These are phyloP conservation scores for Tenrec ecaudatus DNA, from an alignment of 2,113 vertebrate species.

Conservation along the genomic window DNA sequence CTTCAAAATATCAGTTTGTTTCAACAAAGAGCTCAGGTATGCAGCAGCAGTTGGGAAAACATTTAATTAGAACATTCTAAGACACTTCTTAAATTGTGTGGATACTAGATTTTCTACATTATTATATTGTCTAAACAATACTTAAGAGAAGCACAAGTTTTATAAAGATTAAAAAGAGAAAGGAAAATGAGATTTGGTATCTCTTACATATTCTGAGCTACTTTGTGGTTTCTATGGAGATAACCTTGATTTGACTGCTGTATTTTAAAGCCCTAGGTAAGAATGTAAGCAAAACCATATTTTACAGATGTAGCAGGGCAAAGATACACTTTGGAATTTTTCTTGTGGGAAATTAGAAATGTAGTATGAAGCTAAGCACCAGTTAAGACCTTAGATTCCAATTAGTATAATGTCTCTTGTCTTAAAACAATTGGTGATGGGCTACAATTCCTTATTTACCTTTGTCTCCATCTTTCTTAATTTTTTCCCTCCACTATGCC, in stretches of 20 bases:
- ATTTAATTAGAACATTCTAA: not conserved
- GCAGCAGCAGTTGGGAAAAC: not conserved
- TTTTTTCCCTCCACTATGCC: not conserved
- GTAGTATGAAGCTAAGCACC: not conserved
- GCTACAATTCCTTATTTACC: not conserved
- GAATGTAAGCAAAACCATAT: not conserved
- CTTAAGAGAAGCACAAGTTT: not conserved
- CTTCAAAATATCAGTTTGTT: not conserved
- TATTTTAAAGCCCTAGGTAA: not conserved
- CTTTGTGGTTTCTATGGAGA: conserved; percentile 1
- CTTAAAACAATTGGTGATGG: not conserved
- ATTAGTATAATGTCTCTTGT: not conserved
- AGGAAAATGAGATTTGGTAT: not conserved
- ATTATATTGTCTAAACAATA: not conserved
- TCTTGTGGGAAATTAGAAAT: conserved; percentile 1
- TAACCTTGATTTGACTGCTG: not conserved
- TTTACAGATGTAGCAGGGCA: conserved; percentile 15
- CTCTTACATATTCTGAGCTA: not conserved
- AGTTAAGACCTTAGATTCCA: not conserved
- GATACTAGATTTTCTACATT: not conserved
- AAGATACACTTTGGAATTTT: conserved; percentile 1
- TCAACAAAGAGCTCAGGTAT: not conserved
- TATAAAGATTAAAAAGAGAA: conserved; percentile 11
- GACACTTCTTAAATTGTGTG: not conserved
- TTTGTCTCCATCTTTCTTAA: not conserved